Evolutionary conservation across 2,113 vertebrate genomes (phyloP).

Genomic region (Malurus elegans): DNA sequence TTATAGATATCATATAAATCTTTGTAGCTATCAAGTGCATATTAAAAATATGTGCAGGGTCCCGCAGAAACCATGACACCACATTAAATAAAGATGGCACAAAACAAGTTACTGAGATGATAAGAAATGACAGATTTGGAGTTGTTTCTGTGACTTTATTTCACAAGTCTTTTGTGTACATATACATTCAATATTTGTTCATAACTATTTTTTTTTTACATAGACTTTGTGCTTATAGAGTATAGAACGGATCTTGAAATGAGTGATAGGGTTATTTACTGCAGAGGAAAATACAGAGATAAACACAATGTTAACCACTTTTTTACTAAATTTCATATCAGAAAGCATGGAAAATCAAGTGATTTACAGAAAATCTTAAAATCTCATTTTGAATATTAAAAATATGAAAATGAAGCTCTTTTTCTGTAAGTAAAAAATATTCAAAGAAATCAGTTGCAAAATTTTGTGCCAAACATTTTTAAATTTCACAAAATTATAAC

Average conservation of each 20-base stretch:
- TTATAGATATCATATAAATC: not conserved
- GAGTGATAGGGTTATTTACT: not conserved
- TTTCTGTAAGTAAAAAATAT: not conserved
- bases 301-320: not conserved
- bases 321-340: not conserved
- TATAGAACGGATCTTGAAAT: not conserved
- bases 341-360: not conserved
- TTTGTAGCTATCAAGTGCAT: not conserved
- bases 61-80: not conserved
- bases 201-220: not conserved
- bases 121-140: not conserved
- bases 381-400: not conserved
- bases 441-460: not conserved
- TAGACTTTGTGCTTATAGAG: not conserved
- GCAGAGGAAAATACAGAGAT: not conserved
- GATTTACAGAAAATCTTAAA: not conserved
- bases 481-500: not conserved
- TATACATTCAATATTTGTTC: not conserved
- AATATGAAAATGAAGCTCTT: not conserved
- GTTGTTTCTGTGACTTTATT: not conserved
- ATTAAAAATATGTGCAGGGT: not conserved
- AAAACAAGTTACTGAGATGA: not conserved
- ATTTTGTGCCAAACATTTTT: not conserved
- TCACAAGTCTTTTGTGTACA: not conserved
- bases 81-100: not conserved